phyloP scores from a whole-genome alignment of 2,888 invertebrate genomes.

The Teleiodes luculella region DNA sequence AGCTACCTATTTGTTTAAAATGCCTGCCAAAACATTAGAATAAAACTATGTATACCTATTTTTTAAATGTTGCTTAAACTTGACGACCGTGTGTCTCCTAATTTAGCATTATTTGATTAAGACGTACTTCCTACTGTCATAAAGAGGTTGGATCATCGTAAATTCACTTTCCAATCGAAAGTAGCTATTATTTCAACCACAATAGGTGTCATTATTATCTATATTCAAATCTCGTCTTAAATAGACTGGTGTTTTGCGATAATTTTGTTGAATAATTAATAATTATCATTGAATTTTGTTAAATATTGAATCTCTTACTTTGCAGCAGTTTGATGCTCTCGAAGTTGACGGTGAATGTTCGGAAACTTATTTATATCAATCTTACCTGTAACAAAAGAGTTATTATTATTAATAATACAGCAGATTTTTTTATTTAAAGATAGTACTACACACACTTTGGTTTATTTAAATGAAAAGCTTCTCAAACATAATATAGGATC shows the following conservation, averaged over 20 bases:
- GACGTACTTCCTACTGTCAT: constrained; percentile 38
- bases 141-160: constrained; percentile 42
- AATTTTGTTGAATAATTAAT: background rate
- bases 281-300: too few relatives aligned
- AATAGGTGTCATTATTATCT: too few relatives aligned
- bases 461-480: too few relatives aligned
- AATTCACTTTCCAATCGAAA: constrained; percentile 22
- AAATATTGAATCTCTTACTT: too few relatives aligned
- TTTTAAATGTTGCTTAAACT: background rate
- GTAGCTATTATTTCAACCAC: background rate
- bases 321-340: background rate
- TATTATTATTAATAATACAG: background rate
- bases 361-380: background rate
- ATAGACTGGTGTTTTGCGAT: background rate
- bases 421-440: too few relatives aligned
- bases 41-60: too few relatives aligned
- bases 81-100: constrained; percentile 34
- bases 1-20: too few relatives aligned
- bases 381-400: constrained; percentile 35
- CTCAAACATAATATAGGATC: too few relatives aligned
- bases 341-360: background rate
- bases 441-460: too few relatives aligned
- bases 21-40: too few relatives aligned
- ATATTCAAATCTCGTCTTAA: too few relatives aligned
- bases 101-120: constrained; percentile 50